Evolutionary conservation across 1,140 invertebrate species (phyloP).

Genomic region (Homalodisca vitripennis): DNA sequence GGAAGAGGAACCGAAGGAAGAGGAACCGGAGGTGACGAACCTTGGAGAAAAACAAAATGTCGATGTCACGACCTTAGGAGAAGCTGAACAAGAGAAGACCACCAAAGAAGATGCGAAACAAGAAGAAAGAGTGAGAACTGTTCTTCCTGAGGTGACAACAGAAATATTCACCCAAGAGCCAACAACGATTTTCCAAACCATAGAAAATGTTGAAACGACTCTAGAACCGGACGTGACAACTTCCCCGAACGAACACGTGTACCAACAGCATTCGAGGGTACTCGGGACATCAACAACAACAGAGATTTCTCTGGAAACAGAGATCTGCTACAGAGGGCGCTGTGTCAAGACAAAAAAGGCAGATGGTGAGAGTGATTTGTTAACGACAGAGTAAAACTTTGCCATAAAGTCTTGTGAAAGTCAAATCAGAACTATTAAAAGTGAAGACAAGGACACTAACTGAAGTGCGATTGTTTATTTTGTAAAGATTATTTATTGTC

Average conservation of each 20-base stretch:
- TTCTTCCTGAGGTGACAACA: slow-evolving; percentile 25
- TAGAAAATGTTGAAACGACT: slow-evolving; percentile 12
- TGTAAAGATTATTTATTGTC: slow-evolving; percentile 23
- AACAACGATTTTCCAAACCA: slow-evolving; percentile 13
- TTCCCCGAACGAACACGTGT: slow-evolving; percentile 45
- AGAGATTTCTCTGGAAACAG: slow-evolving; percentile 79
- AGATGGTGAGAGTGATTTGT: slow-evolving; percentile 26
- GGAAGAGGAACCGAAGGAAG: slow-evolving; percentile 2
- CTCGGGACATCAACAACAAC: slow-evolving; percentile 73
- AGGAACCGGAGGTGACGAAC: neutral
- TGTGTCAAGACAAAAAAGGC: slow-evolving; percentile 69
- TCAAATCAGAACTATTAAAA: neutral
- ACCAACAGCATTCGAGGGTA: slow-evolving; percentile 50
- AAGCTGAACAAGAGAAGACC: neutral
- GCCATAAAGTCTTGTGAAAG: slow-evolving; percentile 16
- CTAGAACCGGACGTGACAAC: slow-evolving; percentile 32
- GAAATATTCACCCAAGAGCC: slow-evolving; percentile 8
- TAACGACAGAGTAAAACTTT: slow-evolving; percentile 27
- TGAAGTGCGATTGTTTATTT: slow-evolving; percentile 1
- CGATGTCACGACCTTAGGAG: neutral
- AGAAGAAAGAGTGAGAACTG: slow-evolving; percentile 3
- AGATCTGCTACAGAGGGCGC: slow-evolving; percentile 80
- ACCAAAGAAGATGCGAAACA: neutral
- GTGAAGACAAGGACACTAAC: slow-evolving; percentile 10
- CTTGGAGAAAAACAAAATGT: neutral